Conservation (phyloP, 2,113 vertebrate genomes). For the Delphinapterus leucas region DNA sequence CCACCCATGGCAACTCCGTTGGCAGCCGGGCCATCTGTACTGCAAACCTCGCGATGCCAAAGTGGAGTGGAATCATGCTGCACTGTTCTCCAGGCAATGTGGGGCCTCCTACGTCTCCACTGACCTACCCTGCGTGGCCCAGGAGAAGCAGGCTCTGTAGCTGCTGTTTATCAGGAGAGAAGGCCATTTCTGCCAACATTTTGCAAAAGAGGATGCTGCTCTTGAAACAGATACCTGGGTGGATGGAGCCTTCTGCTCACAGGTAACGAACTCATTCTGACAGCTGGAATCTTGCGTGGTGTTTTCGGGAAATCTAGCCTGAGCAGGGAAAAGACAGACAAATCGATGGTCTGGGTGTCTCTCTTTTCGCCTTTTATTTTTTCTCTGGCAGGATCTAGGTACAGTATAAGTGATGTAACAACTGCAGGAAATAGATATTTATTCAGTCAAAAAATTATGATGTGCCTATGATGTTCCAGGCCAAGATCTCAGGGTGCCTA, state of each 20-base stretch:
- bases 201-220: neutral
- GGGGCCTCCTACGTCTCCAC: rapidly evolving
- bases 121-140: rapidly evolving
- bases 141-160: neutral
- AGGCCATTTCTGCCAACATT: rapidly evolving
- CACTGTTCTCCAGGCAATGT: rapidly evolving
- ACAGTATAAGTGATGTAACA: neutral
- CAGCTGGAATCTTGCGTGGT: neutral
- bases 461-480: neutral
- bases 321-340: neutral
- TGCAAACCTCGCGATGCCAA: neutral
- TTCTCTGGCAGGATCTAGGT: neutral
- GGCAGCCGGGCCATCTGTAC: conserved; percentile 65
- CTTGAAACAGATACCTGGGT: neutral
- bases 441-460: neutral
- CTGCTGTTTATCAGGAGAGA: neutral
- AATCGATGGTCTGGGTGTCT: neutral
- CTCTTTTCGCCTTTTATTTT: neutral
- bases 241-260: neutral
- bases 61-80: neutral
- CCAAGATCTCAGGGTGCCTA: neutral
- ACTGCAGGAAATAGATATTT: neutral
- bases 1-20: neutral
- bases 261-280: neutral
- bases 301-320: neutral